Base-by-base conservation (phyloP, 2,888 invertebrate species). In the Amphipoea oculea region DNA sequence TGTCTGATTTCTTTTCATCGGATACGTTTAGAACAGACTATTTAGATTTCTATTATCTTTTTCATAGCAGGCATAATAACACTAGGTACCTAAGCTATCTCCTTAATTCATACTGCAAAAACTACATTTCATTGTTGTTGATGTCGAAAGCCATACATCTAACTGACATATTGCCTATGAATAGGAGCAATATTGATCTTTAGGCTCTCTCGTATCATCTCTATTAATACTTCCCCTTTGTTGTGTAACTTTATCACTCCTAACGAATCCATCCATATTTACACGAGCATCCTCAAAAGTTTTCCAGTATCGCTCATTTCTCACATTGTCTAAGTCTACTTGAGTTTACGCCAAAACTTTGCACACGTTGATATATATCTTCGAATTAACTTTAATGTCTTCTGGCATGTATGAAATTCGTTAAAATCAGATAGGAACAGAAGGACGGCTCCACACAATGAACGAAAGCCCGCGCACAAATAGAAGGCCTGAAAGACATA, bases 291-390 rank as follows among this genome's bases (percentile, higher is more conserved):
- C 57, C 23, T 73, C 66, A 70, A 78, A 71, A 75, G 45, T n/a
- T 72, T 76, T 36, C 45, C 68, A 74, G 72, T 78, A 81, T 74
- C 40, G 63, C 66, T 81, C 72, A 75, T 83, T 82, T 76, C 75
- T 82, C 60, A 57, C 65, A 84, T 40, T 66, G 77, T 57, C 60
- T 71, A 82, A 72, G 48, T 77, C 73, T 66, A 73, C 81, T 78
- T 78, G 82, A 88, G 82, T 81, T 72, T 77, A 78, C 57, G 82
- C 71, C 78, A 78, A 85, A 82, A 85, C 83, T 89, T 86, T 73
- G 76, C 57, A 69, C 83, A 57, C 74, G 71, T 79, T 88, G 84
- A 89, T 86, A 79, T 82, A 80, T 86, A 89, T 89, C 86, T 89
- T 81, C 54, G 76, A 81, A 88, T 87, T 86, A 87, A 83, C 82